Percentiles rank a stretch among this genome's conserved stretches.
Conservation (phyloP, 2,888 invertebrate species). For the Drosophila birchii region DNA sequence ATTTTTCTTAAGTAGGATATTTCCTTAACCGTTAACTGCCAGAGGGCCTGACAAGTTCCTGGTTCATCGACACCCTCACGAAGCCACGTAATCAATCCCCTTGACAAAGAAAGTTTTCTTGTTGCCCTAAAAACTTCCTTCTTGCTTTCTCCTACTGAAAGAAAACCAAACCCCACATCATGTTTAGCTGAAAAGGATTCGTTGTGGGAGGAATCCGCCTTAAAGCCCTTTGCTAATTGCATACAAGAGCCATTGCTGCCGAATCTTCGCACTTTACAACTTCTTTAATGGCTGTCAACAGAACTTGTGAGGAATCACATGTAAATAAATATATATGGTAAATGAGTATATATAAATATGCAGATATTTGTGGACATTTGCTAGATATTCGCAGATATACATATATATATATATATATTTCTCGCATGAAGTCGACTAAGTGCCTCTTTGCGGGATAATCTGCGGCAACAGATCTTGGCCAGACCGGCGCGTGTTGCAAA, state of each 20-base stretch:
- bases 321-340: background rate
- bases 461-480: slow-evolving; percentile 44
- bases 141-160: background rate
- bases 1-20: background rate
- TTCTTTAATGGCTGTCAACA: slow-evolving; percentile 37
- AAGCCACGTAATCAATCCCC: slow-evolving; percentile 15
- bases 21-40: too few relatives aligned
- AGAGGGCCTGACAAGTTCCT: background rate
- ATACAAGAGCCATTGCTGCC: slow-evolving; percentile 4
- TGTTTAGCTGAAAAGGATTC: background rate
- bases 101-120: slow-evolving; percentile 8
- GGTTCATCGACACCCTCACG: background rate
- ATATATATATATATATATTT: background rate
- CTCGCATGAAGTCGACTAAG: slow-evolving; percentile 29
- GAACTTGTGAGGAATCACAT: slow-evolving; percentile 4
- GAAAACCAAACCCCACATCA: background rate
- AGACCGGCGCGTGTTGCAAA: slow-evolving; percentile 72
- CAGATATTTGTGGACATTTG: background rate
- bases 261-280: slow-evolving; percentile 21
- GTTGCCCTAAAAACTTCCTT: background rate
- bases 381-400: background rate
- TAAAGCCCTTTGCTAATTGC: slow-evolving; percentile 31
- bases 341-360: background rate
- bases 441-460: slow-evolving; percentile 41
- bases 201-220: background rate